Percentiles rank a stretch among this genome's conserved stretches.
These are phyloP conservation scores for Drosophila putrida DNA, from an alignment of 2,888 invertebrate species.

Conservation along the genomic window DNA sequence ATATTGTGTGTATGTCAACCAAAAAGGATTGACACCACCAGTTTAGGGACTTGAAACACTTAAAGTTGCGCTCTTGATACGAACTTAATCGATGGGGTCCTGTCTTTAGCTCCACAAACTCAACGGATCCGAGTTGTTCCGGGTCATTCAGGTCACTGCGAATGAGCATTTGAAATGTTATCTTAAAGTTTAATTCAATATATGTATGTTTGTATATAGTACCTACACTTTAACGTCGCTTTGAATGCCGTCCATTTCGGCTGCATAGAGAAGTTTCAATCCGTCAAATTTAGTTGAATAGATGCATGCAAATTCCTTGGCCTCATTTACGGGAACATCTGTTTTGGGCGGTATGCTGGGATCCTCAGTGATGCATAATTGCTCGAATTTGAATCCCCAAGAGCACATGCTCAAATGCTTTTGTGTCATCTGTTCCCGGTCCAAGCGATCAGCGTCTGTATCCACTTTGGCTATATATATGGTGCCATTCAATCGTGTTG, in stretches of 20 bases:
- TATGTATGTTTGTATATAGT: background rate
- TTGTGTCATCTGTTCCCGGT: constrained; percentile 4
- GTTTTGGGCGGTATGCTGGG: constrained; percentile 50
- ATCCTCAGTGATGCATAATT: constrained; percentile 41
- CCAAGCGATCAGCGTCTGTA: constrained; percentile 19
- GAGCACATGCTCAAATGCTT: constrained; percentile 59
- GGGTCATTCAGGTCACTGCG: constrained; percentile 48
- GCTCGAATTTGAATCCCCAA: constrained; percentile 74
- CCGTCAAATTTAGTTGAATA: constrained; percentile 38
- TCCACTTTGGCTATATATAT: constrained; percentile 54
- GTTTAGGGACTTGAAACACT: constrained; percentile 45
- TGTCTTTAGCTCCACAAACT: constrained; percentile 68
- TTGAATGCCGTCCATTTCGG: constrained; percentile 66
- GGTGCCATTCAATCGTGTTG: constrained; percentile 51
- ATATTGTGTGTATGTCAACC: constrained; percentile 54
- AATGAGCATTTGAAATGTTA: background rate
- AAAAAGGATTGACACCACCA: constrained; percentile 72
- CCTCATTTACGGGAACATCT: constrained; percentile 53
- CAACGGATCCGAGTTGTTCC: constrained; percentile 13
- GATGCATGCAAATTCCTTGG: constrained; percentile 49
- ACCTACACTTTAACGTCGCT: constrained; percentile 25
- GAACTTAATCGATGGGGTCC: background rate
- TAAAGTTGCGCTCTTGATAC: constrained; percentile 35
- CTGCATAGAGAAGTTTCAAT: constrained; percentile 49
- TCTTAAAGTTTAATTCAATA: no score